Percentiles rank a stretch among this genome's conserved stretches.
phyloP scores from a whole-genome alignment of 2,888 invertebrate species.

The Tenthredo scrophulariae region DNA sequence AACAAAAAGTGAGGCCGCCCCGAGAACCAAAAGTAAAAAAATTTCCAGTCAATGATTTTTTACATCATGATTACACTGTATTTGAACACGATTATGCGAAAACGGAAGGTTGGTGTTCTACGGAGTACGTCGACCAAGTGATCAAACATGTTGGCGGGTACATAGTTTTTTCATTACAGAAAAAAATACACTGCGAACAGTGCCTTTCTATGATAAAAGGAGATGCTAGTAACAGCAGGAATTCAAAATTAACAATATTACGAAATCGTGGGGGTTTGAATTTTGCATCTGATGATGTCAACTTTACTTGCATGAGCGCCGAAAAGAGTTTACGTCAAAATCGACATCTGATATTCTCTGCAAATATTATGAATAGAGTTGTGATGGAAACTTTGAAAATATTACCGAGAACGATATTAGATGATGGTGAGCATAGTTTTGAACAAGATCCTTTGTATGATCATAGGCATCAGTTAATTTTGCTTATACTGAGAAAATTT shows the following conservation, averaged over 20 bases:
- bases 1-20: too few relatives aligned
- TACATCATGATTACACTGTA: too few relatives aligned
- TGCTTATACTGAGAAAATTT: conserved; percentile 38
- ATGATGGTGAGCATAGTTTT: conserved; percentile 41
- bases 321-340: conserved; percentile 47
- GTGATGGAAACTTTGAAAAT: conserved; percentile 54
- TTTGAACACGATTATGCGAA: conserved; percentile 1
- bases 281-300: conserved; percentile 53
- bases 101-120: conserved; percentile 32
- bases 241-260: conserved; percentile 42
- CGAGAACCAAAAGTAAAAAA: too few relatives aligned
- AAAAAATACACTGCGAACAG: conserved; percentile 51
- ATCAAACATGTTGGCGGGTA: conserved; percentile 53
- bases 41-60: too few relatives aligned
- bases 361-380: conserved; percentile 37
- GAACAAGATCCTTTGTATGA: conserved; percentile 49
- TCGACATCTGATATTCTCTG: conserved; percentile 1
- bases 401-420: conserved; percentile 40
- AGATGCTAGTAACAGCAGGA: neutral
- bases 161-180: conserved; percentile 51
- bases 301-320: conserved; percentile 38
- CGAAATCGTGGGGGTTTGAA: conserved; percentile 54
- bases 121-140: conserved; percentile 51
- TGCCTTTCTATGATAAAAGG: conserved; percentile 43
- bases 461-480: conserved; percentile 43